Conservation (phyloP, 2,797 vertebrate genomes). For the Pachyuromys duprasi region DNA sequence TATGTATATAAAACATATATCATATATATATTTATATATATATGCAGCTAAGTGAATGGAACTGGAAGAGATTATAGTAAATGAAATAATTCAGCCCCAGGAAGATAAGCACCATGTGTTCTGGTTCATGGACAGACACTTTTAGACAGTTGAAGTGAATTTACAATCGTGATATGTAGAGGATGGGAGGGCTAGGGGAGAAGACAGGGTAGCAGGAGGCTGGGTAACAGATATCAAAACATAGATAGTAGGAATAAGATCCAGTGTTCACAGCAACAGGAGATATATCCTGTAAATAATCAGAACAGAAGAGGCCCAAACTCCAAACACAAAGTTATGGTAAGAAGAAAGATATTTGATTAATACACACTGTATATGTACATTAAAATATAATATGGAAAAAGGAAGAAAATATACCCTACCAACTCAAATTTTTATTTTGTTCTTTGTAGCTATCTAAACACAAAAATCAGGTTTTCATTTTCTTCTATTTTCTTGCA, state of each 20-base stretch:
- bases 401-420: background rate
- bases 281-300: background rate
- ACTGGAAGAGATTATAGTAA: background rate
- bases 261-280: background rate
- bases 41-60: background rate
- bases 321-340: background rate
- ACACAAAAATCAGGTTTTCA: background rate
- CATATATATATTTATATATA: background rate
- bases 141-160: background rate
- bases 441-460: background rate
- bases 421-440: background rate
- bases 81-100: background rate
- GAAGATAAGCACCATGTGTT: background rate
- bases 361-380: background rate
- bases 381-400: background rate
- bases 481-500: conserved; percentile 17
- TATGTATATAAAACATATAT: too few relatives aligned
- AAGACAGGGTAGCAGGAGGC: background rate
- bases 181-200: background rate
- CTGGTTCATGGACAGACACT: background rate
- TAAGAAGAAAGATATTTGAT: background rate
- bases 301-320: background rate
- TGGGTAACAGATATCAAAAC: background rate
- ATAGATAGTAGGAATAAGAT: background rate
- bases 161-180: background rate